phyloP scores from a whole-genome alignment of 2,888 invertebrate species.

The Clanis bilineata region DNA sequence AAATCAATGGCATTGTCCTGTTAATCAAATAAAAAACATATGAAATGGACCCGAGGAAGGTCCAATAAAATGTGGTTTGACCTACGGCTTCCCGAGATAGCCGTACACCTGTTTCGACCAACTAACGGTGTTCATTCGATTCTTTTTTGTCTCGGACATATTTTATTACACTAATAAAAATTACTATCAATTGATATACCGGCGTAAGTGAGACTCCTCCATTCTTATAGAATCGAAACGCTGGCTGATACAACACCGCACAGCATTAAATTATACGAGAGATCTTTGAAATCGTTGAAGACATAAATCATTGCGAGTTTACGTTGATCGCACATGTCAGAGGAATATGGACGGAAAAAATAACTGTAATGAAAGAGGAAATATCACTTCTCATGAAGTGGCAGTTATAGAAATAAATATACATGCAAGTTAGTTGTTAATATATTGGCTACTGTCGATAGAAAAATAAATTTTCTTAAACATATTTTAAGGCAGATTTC shows the following conservation, averaged over 20 bases:
- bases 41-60: constrained; percentile 16
- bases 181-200: constrained; percentile 33
- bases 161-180: constrained; percentile 47
- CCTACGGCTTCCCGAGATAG: constrained; percentile 37
- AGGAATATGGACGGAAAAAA: background rate
- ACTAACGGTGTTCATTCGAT: constrained; percentile 47
- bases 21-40: constrained; percentile 11
- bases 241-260: constrained; percentile 1
- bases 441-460: too few species aligned
- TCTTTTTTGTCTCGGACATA: constrained; percentile 46
- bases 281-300: constrained; percentile 5
- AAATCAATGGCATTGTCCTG: constrained; percentile 11
- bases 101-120: constrained; percentile 43
- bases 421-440: too few species aligned
- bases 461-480: too few species aligned
- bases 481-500: too few species aligned
- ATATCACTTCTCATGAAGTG: too few species aligned
- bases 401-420: too few species aligned
- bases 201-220: constrained; percentile 11
- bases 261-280: constrained; percentile 3
- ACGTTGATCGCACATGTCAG: background rate
- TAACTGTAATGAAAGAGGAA: too few species aligned
- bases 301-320: background rate
- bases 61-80: constrained; percentile 29
- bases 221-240: background rate